Conservation (phyloP, 1,140 invertebrate species). For the Phocides pigmalion region DNA sequence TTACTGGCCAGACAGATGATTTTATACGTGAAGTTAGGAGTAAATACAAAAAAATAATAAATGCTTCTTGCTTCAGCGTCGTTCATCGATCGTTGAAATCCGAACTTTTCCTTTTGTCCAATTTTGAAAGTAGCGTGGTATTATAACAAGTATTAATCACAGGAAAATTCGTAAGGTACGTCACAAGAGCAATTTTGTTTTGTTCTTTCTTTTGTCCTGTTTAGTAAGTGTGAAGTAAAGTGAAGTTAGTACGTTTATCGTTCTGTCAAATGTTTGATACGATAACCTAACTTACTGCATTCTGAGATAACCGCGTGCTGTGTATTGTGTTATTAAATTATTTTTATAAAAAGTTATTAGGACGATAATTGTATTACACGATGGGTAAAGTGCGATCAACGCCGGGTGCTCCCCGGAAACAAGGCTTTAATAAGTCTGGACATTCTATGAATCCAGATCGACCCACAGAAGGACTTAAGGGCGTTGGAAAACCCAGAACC, state of each 20-base stretch:
- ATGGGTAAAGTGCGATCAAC: conserved; percentile 90
- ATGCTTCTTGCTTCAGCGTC: not conserved
- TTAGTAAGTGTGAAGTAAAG: not conserved
- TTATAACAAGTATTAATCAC: not conserved
- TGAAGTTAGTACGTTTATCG: conserved; percentile 30
- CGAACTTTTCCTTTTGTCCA: not conserved
- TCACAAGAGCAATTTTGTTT: not conserved
- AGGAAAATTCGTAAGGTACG: not conserved
- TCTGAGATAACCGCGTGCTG: conserved; percentile 37
- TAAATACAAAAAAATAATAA: conserved; percentile 4
- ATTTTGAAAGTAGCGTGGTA: not conserved
- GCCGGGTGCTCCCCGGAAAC: conserved; percentile 88
- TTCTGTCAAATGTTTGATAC: not conserved
- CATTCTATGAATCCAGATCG: conserved; percentile 96
- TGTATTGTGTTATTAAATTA: conserved; percentile 14
- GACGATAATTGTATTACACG: conserved; percentile 34
- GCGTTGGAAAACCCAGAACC: conserved; percentile 93
- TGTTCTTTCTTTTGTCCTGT: not conserved
- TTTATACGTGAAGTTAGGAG: not conserved
- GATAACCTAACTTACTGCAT: conserved; percentile 6
- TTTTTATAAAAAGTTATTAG: not conserved
- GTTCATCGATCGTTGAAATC: not conserved
- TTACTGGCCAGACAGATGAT: conserved; percentile 4
- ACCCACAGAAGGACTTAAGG: conserved; percentile 90
- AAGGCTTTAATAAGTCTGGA: conserved; percentile 90